Base-by-base conservation (phyloP, 2,113 vertebrate genomes). In the Ceyx cyanopectus region DNA sequence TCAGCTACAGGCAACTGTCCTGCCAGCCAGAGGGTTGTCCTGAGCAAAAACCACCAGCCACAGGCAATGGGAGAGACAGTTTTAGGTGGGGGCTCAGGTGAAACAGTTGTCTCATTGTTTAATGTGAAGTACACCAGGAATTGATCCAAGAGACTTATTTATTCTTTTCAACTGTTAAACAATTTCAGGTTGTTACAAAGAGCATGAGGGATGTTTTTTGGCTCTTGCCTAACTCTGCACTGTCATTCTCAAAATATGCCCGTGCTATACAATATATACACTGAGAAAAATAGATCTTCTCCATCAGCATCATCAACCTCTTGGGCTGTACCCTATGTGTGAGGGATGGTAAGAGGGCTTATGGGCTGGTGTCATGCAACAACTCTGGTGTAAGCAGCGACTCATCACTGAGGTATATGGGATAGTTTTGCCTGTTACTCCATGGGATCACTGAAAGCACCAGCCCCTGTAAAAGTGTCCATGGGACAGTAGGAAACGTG, bases 51-150 rank as follows among this genome's bases (percentile, higher is more conserved):
- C 22, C 34, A 13, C 43, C 4, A 0, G 15, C 21, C 4, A 1
- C 43, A 51, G 67, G 85, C 66, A 85, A 89, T 62, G 45, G 63
- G 62, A 81, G 51, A 86, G 56, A 29, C 43, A 41, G 53, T 51
- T 80, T 87, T 56, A 68, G 40, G 21, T 43, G 41, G 37, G 16
- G 60, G 75, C 26, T 75, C 40, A 14, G 63, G 21, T 74, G 72
- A 53, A 93, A 91, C 43, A 17, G 43, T 93, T 77, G 40, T 72
- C 48, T 85, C 29, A 3, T 65, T 91, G 46, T 87, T 93, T 51
- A 56, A 54, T 7, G n/a, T 30, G 26, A 88, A 90, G 32, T 32
- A 46, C 51, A 48, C 32, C 18, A 14, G 75, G 32, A 37, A 24
- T 5, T 51, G 45, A 66, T 45, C 27, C 2, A 2, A 91, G 23